Conservation (phyloP, 2,113 vertebrate species). For the Daubentonia madagascariensis region DNA sequence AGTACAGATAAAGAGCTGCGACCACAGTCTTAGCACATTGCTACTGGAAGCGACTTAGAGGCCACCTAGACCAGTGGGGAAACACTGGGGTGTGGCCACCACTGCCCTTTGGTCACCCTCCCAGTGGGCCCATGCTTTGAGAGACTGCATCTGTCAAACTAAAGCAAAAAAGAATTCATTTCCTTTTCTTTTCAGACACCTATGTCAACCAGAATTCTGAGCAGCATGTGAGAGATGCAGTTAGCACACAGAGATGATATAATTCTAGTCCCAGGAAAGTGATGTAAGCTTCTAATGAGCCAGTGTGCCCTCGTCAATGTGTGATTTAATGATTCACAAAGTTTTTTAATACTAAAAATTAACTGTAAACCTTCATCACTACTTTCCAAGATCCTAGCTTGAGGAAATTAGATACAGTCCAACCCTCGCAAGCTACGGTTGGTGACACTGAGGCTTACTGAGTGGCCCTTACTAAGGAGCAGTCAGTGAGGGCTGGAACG, state of each 20-base stretch:
- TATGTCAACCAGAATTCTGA: neutral
- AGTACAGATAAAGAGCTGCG: neutral
- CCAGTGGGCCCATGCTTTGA: neutral
- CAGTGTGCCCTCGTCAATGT: rapidly evolving
- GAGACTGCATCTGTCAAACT: neutral
- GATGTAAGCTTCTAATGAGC: neutral
- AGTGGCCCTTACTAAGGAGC: neutral
- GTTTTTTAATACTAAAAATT: neutral
- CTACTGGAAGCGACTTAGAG: neutral
- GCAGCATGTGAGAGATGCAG: neutral
- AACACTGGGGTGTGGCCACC: rapidly evolving
- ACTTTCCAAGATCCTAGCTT: neutral
- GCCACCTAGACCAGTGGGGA: neutral
- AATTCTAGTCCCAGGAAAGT: neutral
- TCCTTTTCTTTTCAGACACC: neutral
- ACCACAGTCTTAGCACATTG: neutral
- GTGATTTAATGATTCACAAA: neutral
- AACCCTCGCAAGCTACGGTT: neutral
- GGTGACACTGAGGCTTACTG: neutral
- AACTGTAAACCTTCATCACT: neutral
- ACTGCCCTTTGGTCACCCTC: neutral
- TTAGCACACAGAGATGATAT: neutral
- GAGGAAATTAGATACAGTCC: neutral
- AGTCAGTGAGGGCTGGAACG: neutral
- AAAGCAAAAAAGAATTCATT: neutral